Percentiles rank a stretch among this genome's conserved stretches.
Conservation (phyloP, 2,113 vertebrate genomes). For the Anolis sagrei region DNA sequence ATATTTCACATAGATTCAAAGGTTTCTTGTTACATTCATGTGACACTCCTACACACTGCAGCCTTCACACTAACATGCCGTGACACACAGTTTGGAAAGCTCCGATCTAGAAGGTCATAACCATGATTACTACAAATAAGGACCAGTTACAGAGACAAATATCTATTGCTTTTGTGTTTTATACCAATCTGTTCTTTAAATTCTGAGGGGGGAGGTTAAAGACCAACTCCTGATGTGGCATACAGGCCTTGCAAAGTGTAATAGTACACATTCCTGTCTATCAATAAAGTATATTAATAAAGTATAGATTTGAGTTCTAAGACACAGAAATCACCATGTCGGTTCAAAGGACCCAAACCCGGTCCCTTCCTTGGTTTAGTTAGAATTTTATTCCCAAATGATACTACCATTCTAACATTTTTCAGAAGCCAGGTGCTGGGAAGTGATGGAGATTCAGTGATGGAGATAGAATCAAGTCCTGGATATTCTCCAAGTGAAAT, state of each 20-base stretch:
- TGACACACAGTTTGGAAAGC: no score
- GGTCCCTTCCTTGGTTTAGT: neutral
- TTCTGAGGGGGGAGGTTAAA: neutral
- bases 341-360: neutral
- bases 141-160: no score
- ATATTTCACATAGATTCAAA: no score
- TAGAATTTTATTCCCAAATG: constrained; percentile 18
- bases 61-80: no score
- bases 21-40: no score
- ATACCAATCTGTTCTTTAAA: neutral
- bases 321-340: neutral
- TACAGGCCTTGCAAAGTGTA: neutral
- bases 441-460: constrained; percentile 80
- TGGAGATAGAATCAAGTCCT: constrained; percentile 83
- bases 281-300: neutral
- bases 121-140: no score
- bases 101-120: no score
- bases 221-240: no score
- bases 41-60: no score
- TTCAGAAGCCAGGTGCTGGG: constrained; percentile 80
- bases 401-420: constrained; percentile 63
- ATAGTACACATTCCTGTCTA: neutral
- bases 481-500: constrained; percentile 73
- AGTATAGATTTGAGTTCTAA: neutral
- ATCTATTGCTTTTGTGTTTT: neutral